Base-by-base conservation (phyloP, 2,888 invertebrate genomes). In the Dasysyrphus albostriatus region DNA sequence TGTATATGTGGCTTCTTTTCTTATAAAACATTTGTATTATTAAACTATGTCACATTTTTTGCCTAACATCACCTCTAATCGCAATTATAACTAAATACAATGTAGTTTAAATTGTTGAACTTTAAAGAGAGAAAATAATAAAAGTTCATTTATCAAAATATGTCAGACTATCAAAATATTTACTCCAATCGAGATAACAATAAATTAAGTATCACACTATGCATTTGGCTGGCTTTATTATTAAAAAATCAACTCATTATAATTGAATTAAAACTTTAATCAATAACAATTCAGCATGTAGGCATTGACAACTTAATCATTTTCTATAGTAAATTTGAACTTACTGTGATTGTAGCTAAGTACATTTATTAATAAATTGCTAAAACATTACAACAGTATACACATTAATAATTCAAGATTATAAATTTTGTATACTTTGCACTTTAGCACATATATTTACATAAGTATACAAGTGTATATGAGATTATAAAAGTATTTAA, bases 221-320 rank as follows among this genome's bases (percentile, higher is more conserved):
- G 44, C n/a, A 58, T 7, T 12, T 3, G 0, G 0, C 12, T 12
- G 47, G 37, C 8, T 10, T n/a, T 32, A 32, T 44, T 63, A 63
- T 29, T 42, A 59, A 59, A 59, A 44, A 29, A 42, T 44, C 19
- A 47, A 67, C 58, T 56, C 39, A 49, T 77, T 70, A 56, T 34
- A 32, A 34, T 34, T 37, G 12, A 49, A 34, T 61, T 49, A 47
- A n/a, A 39, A 65, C 7, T 58, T 42, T 19, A 24, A 65, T 58
- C 47, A 72, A 39, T 56, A 44, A 42, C 32, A 77, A 72, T 72
- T 24, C 34, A 70, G n/a, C 51, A 12, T 19, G 24, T 51, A 51
- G n/a, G 37, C n/a, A 78, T 61, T 69, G 61, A 78, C 77, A 67
- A 59, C 67, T 83, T 59, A 47, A 74, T 61, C 12, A 59, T 44